Evolutionary conservation across 2,888 invertebrate genomes (phyloP), one percentile per base, ranked within the genome.

Genomic region (Sarcophaga caerulescens): DNA sequence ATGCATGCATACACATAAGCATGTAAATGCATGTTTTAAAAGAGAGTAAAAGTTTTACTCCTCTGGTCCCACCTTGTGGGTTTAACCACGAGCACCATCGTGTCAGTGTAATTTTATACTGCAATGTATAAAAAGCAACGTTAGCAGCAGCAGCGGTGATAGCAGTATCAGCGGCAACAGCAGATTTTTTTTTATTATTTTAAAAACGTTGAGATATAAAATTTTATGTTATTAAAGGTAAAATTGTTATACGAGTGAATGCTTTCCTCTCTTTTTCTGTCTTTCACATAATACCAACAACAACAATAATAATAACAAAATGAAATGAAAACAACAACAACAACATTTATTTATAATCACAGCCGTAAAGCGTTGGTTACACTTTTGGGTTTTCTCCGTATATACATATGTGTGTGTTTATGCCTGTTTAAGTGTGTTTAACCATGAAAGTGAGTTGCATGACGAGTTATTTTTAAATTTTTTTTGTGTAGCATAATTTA

Each of bases 201-300:
- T 77, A 83, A 52, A 14, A 52, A 52, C 12, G 17, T 14, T 52
- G 17, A 52, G 17, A 14, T 5, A 84, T 86, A 86, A 86, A 84
- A 76, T 75, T 84, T 86, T 75, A 86, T 86, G 86, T 81, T 86
- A 86, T 86, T 84, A 81, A 52, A 84, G 84, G 81, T 81, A 84
- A 86, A 35, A 81, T 84, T 81, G 78, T 76, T 83, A 73, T 71
- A 78, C 75, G 79, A 80, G 70, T 75, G 75, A 84, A 59, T 82
- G 62, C 81, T 17, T 52, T 69, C 21, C 25, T 35, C 8, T 10
- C 35, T 35, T 35, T 59, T 59, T 35, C 52, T 75, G 6, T 19
- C 68, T 70, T 17, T 14, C 47, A 65, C 11, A 59, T 19, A 14
- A 25, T 12, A 14, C 12, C 19, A 17, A 59, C 59, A 35, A 52